These are phyloP conservation scores for Phaethon lepturus DNA, from an alignment of 2,113 vertebrate species.

Conservation along the genomic window DNA sequence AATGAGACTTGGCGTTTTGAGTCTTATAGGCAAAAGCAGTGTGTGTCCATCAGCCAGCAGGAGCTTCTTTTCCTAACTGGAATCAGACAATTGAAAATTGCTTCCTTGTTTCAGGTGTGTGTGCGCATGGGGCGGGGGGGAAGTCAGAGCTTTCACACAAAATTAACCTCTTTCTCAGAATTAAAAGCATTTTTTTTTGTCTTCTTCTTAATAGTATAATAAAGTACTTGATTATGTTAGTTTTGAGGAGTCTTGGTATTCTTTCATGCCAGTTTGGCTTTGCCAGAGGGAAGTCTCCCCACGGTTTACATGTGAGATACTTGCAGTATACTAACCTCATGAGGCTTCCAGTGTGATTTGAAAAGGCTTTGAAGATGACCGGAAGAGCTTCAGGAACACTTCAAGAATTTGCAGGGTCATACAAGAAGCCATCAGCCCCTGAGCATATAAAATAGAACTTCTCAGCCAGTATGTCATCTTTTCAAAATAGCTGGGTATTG, in stretches of 20 bases:
- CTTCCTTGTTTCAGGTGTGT: background rate
- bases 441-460: background rate
- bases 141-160: background rate
- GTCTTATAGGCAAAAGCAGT: background rate
- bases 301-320: background rate
- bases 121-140: accelerated
- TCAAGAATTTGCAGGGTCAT: background rate
- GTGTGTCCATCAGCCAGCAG: background rate
- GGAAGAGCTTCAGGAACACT: background rate
- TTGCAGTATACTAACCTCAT: background rate
- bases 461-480: background rate
- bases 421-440: background rate
- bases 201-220: background rate
- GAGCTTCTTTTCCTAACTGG: background rate
- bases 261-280: background rate
- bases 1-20: background rate
- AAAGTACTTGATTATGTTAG: background rate
- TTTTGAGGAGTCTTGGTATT: background rate
- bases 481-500: background rate
- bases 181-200: background rate
- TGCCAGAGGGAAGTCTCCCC: background rate
- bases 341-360: background rate
- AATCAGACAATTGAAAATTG: background rate
- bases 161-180: background rate
- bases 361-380: background rate